A percentile compares a stretch with the other conserved stretches of the same genome.
Conservation (phyloP, 1,140 invertebrate genomes). For the Andrena cerasifolii region DNA sequence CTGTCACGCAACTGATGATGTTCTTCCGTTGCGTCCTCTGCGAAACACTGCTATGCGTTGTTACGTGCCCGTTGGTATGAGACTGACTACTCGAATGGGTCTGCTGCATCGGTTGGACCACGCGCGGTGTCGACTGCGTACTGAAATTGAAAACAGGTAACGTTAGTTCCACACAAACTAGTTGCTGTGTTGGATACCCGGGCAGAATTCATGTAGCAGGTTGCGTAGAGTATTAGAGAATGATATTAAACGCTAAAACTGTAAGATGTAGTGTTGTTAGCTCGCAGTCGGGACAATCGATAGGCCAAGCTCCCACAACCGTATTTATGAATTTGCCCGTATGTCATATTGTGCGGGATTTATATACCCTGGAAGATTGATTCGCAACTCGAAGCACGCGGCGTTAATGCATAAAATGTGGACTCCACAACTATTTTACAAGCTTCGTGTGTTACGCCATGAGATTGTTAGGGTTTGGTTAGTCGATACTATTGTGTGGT, state of each 20-base stretch:
- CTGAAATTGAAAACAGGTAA: constrained; percentile 66
- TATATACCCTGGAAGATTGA: neutral
- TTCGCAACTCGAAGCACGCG: neutral
- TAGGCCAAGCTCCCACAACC: constrained; percentile 31
- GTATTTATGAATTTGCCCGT: constrained; percentile 7
- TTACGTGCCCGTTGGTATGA: constrained; percentile 68
- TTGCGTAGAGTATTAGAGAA: constrained; percentile 24
- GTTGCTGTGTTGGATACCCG: neutral
- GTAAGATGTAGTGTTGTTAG: constrained; percentile 29
- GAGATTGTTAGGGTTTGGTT: constrained; percentile 21
- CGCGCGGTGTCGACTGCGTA: constrained; percentile 79
- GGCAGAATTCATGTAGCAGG: neutral
- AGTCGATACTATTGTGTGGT: constrained; percentile 44
- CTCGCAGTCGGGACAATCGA: constrained; percentile 23
- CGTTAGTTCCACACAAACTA: neutral
- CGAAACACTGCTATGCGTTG: constrained; percentile 64
- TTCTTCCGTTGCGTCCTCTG: constrained; percentile 84
- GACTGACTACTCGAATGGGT: constrained; percentile 71
- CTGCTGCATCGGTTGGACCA: constrained; percentile 72
- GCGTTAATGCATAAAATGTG: neutral
- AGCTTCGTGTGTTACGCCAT: neutral
- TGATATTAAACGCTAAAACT: constrained; percentile 27
- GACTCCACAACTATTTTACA: neutral
- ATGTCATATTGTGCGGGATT: neutral
- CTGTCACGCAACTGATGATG: constrained; percentile 92